Base-by-base conservation (phyloP, 1,140 invertebrate genomes). In the Eulimnadia texana region DNA sequence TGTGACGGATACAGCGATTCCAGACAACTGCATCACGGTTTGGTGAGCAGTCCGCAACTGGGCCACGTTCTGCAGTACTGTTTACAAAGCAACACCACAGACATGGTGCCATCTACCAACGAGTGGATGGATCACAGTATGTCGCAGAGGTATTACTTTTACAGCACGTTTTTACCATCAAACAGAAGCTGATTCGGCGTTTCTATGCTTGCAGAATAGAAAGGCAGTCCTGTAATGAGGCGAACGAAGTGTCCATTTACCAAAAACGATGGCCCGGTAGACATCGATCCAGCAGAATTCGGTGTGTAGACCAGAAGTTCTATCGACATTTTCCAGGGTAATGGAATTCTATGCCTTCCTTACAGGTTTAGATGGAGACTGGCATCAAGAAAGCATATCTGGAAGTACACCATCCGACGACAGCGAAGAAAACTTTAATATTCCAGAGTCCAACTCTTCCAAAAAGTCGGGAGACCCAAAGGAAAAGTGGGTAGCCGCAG, bases 401-500 rank as follows among this genome's bases (percentile, higher is more conserved):
- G 42, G 27, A 42, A 27, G 28, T 28, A 27, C 27, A 58, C 28
- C 55, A 16, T 42, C 55, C 6, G 28, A 27, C 28, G 27, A 27
- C 25, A 33, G 27, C 19, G 55, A 58, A 33, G 28, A 27, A 20
- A 42, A 58, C 19, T 27, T 33, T 11, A 20, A 20, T 9, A n/a
- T 58, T 13, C 11, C 42, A 19, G 42, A 42, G 33, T 42, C 24
- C 23, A 42, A 58, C 27, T 25, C 42, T 20, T 27, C 55, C 9
- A 58, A 58, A 27, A 58, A 58, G 55, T 33, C 25, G 55, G 55
- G 1, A 58, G 55, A 58, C 55, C 55, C 3, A 58, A 58, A 20
- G n/a, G 55, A 58, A 42, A 58, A 20, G 23, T 27, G 27, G 29
- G 55, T 27, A 58, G 42, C 19, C 42, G 27, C 24, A 58, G 42